phyloP scores from a whole-genome alignment of 2,797 vertebrate genomes.

The Cygnus olor region DNA sequence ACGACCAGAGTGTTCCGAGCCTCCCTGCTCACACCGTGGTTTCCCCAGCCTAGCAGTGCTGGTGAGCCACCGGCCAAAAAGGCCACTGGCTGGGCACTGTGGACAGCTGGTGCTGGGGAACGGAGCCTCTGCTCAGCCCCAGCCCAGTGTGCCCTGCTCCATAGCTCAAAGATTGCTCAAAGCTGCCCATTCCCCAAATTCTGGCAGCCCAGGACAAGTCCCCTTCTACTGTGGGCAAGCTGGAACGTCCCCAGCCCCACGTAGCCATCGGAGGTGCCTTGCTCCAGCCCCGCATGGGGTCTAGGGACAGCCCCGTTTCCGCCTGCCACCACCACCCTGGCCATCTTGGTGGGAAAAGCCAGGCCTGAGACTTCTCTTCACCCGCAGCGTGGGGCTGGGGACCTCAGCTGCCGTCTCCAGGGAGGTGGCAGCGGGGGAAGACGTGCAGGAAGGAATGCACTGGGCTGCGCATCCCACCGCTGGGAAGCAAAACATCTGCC shows the following conservation, averaged over 20 bases:
- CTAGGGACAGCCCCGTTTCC: neutral
- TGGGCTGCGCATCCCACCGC: fast-evolving
- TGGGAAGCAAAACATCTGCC: slow-evolving; percentile 12
- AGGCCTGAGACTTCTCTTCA: neutral
- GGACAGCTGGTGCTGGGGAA: too few relatives aligned
- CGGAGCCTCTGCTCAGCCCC: neutral
- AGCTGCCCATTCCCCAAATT: neutral
- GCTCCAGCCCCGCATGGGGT: neutral
- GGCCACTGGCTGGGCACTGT: neutral
- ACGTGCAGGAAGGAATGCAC: neutral
- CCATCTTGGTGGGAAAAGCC: neutral
- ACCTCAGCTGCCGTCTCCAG: neutral
- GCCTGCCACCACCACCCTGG: neutral
- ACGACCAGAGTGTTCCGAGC: neutral
- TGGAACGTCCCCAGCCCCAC: neutral
- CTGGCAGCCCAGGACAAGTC: fast-evolving
- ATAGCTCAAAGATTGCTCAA: fast-evolving
- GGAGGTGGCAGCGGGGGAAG: neutral
- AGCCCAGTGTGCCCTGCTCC: too few relatives aligned
- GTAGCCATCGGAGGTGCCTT: neutral
- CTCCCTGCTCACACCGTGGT: neutral
- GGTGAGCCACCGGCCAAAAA: neutral
- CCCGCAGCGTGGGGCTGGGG: neutral
- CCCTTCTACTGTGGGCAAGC: neutral
- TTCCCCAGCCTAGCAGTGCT: neutral